Evolutionary conservation across 1,140 invertebrate species (phyloP).

Genomic region (Argopecten irradians): DNA sequence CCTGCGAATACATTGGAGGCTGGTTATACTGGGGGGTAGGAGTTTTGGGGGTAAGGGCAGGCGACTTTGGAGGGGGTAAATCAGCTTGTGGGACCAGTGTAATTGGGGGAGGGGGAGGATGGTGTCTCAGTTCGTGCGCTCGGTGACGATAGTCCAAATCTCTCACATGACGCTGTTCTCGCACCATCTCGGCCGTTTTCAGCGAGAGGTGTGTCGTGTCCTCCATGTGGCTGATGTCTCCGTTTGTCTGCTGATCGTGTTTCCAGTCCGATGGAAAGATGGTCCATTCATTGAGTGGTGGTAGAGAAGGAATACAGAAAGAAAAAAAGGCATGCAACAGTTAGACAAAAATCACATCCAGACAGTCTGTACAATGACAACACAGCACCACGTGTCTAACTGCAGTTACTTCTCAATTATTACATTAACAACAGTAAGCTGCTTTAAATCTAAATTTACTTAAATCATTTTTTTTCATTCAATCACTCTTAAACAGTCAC

Average conservation of each 20-base stretch:
- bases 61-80: slow-evolving; percentile 26
- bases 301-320: slow-evolving; percentile 35
- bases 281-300: background rate
- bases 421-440: too few relatives aligned
- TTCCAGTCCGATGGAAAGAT: slow-evolving; percentile 11
- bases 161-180: slow-evolving; percentile 62
- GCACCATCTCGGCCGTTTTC: slow-evolving; percentile 64
- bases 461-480: too few relatives aligned
- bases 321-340: slow-evolving; percentile 35
- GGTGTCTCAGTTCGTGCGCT: slow-evolving; percentile 28
- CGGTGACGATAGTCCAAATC: slow-evolving; percentile 50
- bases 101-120: slow-evolving; percentile 42
- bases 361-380: slow-evolving; percentile 23
- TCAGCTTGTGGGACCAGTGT: slow-evolving; percentile 32
- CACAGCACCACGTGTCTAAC: slow-evolving; percentile 35
- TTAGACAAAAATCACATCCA: slow-evolving; percentile 40
- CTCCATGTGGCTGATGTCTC: slow-evolving; percentile 42
- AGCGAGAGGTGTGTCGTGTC: slow-evolving; percentile 58
- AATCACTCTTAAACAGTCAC: too few relatives aligned
- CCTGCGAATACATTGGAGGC: slow-evolving; percentile 27
- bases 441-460: too few relatives aligned
- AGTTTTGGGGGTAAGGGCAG: slow-evolving; percentile 36
- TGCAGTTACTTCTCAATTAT: too few relatives aligned
- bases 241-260: slow-evolving; percentile 27
- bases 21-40: slow-evolving; percentile 43